Evolutionary conservation across 2,888 invertebrate species (phyloP), one percentile per base, ranked within the genome.

Genomic region (Sussaba pulchella): DNA sequence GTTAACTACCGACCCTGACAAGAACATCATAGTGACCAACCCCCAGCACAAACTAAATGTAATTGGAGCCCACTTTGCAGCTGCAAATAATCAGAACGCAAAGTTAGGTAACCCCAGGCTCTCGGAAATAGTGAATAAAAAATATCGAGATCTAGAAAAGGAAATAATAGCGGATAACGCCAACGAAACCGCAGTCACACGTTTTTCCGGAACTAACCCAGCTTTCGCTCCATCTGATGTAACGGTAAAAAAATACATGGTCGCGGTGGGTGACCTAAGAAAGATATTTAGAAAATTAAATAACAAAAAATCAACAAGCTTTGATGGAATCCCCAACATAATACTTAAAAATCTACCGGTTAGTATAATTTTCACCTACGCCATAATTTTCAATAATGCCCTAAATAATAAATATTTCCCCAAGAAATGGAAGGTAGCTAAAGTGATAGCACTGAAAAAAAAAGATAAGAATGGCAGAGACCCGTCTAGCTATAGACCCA

Each of bases 361-460:
- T 0, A 21, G 9, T 17, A n/a, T 59, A 0, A 63, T 81, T 0
- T 5, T 8, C 0, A 1, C 50, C 9, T 36, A 69, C 12, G 67
- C 77, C 0, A 67, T 67, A 10, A 1, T 81, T 2, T 72, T 82
- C 26, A 82, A 82, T 12, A 82, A 81, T 14, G 47, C 85, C 0
- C 77, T 79, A 45, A 88, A 89, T 14, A 85, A 83, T n/a, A 83
- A 72, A 10, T 81, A 85, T 43, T 89, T 88, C 82, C 88, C 90
- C 0, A 45, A 24, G 0, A 69, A 14, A 17, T 85, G 84, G 84
- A 85, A 84, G 71, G 75, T 19, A 43, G 85, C 85, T 0, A 87
- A 85, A 78, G 59, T 86, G 0, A 79, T 87, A 0, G 59, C 85
- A 0, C 66, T 86, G 3, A 1, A 43, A 0, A 85, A 86, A 73